Conservation (phyloP, 2,797 vertebrate species). For the Lophotriccus pileatus region DNA sequence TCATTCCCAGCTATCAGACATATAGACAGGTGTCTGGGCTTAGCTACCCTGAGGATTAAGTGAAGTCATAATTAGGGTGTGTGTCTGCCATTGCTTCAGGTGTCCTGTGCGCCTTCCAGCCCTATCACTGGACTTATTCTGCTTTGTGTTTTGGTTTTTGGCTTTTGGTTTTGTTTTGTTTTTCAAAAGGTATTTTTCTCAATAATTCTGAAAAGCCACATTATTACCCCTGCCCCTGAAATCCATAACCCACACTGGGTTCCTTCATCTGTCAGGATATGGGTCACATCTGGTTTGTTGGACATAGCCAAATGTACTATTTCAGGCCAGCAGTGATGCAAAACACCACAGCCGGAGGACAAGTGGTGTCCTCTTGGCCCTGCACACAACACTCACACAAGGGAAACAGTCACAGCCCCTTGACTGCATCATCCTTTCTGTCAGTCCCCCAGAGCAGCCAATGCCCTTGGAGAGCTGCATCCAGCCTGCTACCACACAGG, state of each 20-base stretch:
- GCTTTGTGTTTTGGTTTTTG: accelerated
- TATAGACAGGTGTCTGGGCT: background rate
- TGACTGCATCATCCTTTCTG: background rate
- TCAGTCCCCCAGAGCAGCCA: background rate
- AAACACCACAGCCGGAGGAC: background rate
- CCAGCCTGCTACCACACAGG: background rate
- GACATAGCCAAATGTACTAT: background rate
- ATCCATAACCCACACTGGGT: background rate
- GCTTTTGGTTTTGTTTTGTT: background rate
- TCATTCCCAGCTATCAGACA: background rate
- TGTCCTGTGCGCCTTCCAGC: background rate
- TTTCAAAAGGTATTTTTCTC: background rate
- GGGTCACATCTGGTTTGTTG: background rate
- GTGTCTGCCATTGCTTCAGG: background rate
- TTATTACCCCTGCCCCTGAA: background rate
- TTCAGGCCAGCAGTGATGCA: background rate
- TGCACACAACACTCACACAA: accelerated
- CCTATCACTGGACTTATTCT: background rate
- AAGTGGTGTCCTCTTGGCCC: background rate
- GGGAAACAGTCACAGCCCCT: background rate
- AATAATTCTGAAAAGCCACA: background rate
- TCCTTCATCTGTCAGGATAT: background rate
- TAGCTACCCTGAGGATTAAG: background rate
- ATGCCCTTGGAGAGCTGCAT: background rate
- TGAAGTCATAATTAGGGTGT: background rate